Base-by-base conservation (phyloP, 2,113 vertebrate genomes). In the Reinhardtius hippoglossoides region DNA sequence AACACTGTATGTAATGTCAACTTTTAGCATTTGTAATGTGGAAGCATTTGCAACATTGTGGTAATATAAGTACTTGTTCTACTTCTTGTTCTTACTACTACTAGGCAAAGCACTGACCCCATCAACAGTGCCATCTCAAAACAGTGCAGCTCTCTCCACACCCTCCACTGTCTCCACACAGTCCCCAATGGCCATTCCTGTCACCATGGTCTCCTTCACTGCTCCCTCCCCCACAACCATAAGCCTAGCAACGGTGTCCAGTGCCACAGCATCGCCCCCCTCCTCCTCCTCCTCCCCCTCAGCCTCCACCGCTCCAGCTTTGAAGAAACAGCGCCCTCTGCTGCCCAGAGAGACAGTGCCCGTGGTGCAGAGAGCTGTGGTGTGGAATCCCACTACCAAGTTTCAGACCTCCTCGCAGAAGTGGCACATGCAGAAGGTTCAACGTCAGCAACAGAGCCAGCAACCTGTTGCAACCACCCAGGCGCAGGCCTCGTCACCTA, bases 401-500 rank as follows among this genome's bases (percentile, higher is more conserved):
- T 99, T 98, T 93, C 97, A 99, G 94, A 98, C 96, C 0, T 97
- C 97, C 3, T 98, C 97, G 65, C 97, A 98, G 93, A 99, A 99
- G 93, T 99, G 97, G 98, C 97, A 98, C 94, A 96, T 97, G 96
- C 97, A 99, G 94, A 98, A 97, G 92, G 96, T 98, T 63, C 97
- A 98, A 88, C 95, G 96, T 1, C 97, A 97, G 90, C 96, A 97
- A 78, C 96, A 96, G 84, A 95, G 93, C 87, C 92, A 91, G 71
- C 76, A 86, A 8, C 90, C 88, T 14, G 77, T 44, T 46, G 78
- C 87, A 0, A 67, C 79, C 3, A 48, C 89, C 0, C 89, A 87
- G 67, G 26, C 52, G 21, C 95, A 94, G 86, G 91, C 92, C 35
- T 94, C 94, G 37, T 93, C 96, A 67, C 83, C 96, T 93, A 85